Conservation (phyloP, 2,113 vertebrate species). For the Halichoeres trimaculatus region DNA sequence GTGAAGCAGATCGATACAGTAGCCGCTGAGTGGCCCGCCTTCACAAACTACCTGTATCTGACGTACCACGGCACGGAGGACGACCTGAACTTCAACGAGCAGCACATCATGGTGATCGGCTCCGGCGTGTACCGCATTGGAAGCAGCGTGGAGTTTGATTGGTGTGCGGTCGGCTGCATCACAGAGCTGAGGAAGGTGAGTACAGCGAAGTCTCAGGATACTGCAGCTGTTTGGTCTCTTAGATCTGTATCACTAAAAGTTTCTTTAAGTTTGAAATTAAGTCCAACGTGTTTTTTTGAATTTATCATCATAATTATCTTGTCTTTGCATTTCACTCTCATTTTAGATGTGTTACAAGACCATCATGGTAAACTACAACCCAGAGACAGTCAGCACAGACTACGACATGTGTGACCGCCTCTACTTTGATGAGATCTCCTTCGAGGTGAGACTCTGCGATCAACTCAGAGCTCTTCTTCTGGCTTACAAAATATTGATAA, state of each 20-base stretch:
- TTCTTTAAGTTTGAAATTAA: too few species aligned
- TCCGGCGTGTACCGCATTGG: conserved; percentile 98
- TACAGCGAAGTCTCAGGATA: too few species aligned
- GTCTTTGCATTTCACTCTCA: not conserved
- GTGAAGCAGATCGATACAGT: conserved; percentile 99
- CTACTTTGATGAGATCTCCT: conserved; percentile 98
- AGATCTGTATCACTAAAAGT: too few species aligned
- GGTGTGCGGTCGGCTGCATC: conserved; percentile 97
- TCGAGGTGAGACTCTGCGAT: conserved; percentile 86
- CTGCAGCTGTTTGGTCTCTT: not conserved
- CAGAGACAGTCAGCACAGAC: conserved; percentile 97
- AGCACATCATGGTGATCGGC: conserved; percentile 95
- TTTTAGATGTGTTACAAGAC: conserved; percentile 96
- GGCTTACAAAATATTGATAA: too few species aligned
- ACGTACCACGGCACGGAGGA: conserved; percentile 90
- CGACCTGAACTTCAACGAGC: conserved; percentile 88
- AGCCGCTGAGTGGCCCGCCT: conserved; percentile 95
- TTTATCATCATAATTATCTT: too few species aligned
- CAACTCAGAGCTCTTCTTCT: too few species aligned
- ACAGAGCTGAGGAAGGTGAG: conserved; percentile 93
- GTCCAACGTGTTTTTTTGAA: too few species aligned
- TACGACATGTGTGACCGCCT: conserved; percentile 98
- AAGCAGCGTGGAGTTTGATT: conserved; percentile 98
- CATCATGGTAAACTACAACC: conserved; percentile 99
- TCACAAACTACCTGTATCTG: conserved; percentile 97